These are phyloP conservation scores for Phenganax marumi DNA, from an alignment of 92 coral and sea anemone species.

Conservation along the genomic window DNA sequence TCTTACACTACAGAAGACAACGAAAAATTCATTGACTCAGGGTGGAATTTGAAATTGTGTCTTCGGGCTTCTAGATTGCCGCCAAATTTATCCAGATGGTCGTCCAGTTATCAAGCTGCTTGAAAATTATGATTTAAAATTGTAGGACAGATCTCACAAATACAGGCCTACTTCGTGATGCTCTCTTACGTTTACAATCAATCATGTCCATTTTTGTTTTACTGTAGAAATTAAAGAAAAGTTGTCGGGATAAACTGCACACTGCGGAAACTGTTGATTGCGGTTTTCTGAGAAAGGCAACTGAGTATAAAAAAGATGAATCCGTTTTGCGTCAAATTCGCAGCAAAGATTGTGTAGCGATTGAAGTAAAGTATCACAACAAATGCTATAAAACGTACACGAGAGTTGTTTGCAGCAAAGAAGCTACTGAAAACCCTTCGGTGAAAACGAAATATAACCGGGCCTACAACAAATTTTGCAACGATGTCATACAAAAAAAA, in stretches of 20 bases:
- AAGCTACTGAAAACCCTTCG: background rate
- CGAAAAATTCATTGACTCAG: no score
- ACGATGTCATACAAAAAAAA: constrained; percentile 1
- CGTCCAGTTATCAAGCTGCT: no score
- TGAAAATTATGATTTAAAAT: no score
- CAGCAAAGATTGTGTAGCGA: constrained; percentile 23
- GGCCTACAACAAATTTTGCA: constrained; percentile 8
- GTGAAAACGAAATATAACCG: constrained; percentile 1
- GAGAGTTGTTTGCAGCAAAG: background rate
- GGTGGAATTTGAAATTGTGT: no score
- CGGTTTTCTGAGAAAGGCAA: constrained; percentile 3
- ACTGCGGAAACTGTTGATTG: constrained; percentile 21
- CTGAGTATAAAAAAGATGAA: constrained; percentile 13
- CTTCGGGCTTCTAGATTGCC: no score
- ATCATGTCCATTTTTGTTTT: no score
- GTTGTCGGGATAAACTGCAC: constrained; percentile 15
- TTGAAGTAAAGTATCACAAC: constrained; percentile 11
- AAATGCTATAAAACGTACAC: constrained; percentile 16
- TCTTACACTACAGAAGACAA: no score
- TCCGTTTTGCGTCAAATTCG: constrained; percentile 10
- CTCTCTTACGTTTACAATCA: no score
- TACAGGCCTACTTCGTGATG: no score
- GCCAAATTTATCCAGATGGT: no score
- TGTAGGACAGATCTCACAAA: no score
- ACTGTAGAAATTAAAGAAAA: constrained; percentile 21